Evolutionary conservation across 2,113 vertebrate species (phyloP), one percentile per base, ranked within the genome.

Genomic region (Galeopterus variegatus): DNA sequence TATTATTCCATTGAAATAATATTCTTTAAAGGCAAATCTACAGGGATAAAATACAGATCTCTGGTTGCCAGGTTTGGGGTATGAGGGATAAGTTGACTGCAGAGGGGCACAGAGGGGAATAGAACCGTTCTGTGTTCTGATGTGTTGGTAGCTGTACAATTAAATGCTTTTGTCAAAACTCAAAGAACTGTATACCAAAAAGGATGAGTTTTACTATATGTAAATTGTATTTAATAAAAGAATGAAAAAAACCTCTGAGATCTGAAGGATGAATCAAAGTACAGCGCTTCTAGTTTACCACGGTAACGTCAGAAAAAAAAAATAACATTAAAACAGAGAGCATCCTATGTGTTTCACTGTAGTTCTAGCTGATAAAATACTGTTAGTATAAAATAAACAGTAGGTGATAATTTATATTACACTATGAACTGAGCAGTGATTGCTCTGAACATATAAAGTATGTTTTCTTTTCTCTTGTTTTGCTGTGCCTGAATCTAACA

Each of bases 81-180:
- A 28, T 33, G 26, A 79, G 64, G n/a, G 75, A 10, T 83, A 70
- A 69, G 11, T 8, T 82, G 23, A 5, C 65, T 45, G 6, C 24
- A 56, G 90, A 81, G 33, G 48, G 21, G 15, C 62, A 56, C 8
- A 79, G 24, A 70, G 48, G n/a, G 15, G 26, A 19, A 21, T 54
- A 12, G 10, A 85, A 12, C 54, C 50, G 6, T 81, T 80, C 85
- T n/a, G 15, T 60, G n/a, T 92, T n/a, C 60, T 50, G 26, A 64
- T 79, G 18, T 41, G 12, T 65, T 75, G 24, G 41, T 82, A 8
- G 48, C 64, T 50, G 36, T 31, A 24, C 28, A 56, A 80, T 90
- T 58, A 69, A 92, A 90, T 85, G 84, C 50, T 26, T 80, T 77
- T 77, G 41, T 73, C 87, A 96, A 92, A 95, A 82, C 50, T 77